A percentile compares a stretch with the other conserved stretches of the same genome.
These are phyloP conservation scores for Ormyrus labotus DNA, from an alignment of 2,888 invertebrate genomes.

Conservation along the genomic window DNA sequence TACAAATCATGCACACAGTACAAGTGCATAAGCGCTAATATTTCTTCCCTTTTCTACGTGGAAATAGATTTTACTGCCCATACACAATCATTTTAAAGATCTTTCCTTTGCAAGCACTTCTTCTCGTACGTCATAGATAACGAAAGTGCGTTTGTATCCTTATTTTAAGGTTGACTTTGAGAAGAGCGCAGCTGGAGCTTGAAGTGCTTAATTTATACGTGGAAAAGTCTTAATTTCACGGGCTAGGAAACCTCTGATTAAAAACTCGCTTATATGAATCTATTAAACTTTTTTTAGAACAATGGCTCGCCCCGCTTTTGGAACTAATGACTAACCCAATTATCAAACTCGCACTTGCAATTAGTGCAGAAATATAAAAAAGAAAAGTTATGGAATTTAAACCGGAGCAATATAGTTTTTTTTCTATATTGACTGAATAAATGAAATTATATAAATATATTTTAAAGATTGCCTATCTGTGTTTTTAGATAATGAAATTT, in stretches of 20 bases:
- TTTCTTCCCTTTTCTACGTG: too few relatives aligned
- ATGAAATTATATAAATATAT: too few relatives aligned
- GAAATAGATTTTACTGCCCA: too few relatives aligned
- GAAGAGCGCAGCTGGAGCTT: conserved; percentile 23
- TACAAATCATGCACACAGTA: too few relatives aligned
- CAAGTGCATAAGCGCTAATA: too few relatives aligned
- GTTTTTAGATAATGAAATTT: too few relatives aligned
- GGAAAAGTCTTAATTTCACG: conserved; percentile 50
- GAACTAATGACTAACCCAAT: conserved; percentile 28
- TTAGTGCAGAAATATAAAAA: too few relatives aligned
- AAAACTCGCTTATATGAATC: conserved; percentile 20
- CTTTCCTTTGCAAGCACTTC: neutral
- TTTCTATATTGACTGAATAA: too few relatives aligned
- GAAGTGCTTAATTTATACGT: conserved; percentile 41
- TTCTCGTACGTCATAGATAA: conserved; percentile 5
- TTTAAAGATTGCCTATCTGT: too few relatives aligned
- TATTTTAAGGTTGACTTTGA: conserved; percentile 10
- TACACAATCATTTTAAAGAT: too few relatives aligned
- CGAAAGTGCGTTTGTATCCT: conserved; percentile 31
- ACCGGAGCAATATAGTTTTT: too few relatives aligned
- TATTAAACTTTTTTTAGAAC: conserved; percentile 24
- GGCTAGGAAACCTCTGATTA: conserved; percentile 39
- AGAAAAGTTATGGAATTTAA: too few relatives aligned
- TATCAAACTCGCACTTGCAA: neutral
- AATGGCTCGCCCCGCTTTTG: conserved; percentile 14